A percentile compares a stretch with the other conserved stretches of the same genome.
Evolutionary conservation across 1,140 invertebrate genomes (phyloP).

Genomic region (Ceratina calcarata): DNA sequence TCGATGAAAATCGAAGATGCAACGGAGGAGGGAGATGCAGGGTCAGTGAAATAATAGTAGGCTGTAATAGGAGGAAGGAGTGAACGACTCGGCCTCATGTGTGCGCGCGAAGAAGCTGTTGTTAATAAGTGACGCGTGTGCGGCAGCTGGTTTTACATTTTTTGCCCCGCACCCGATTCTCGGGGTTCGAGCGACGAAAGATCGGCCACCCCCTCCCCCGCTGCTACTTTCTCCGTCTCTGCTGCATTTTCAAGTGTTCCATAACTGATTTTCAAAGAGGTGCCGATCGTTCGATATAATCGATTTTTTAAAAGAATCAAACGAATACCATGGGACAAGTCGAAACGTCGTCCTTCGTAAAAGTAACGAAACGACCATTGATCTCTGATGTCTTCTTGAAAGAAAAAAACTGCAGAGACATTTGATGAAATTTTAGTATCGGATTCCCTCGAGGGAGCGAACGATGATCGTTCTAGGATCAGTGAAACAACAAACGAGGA

Average conservation of each 20-base stretch:
- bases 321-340: too few species aligned
- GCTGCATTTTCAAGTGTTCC: conserved; percentile 18
- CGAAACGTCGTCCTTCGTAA: too few species aligned
- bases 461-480: too few species aligned
- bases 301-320: too few species aligned
- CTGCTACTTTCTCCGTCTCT: conserved; percentile 16
- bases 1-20: conserved; percentile 3
- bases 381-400: too few species aligned
- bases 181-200: conserved; percentile 67
- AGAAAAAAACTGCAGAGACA: too few species aligned
- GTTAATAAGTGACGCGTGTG: conserved; percentile 76
- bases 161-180: conserved; percentile 66
- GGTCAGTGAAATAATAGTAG: conserved; percentile 56
- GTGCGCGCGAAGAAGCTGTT: conserved; percentile 68
- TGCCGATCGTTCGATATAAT: neutral
- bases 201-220: conserved; percentile 43
- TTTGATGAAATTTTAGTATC: too few species aligned
- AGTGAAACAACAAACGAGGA: neutral
- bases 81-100: conserved; percentile 59
- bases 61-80: conserved; percentile 57
- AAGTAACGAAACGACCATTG: too few species aligned
- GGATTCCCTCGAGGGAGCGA: too few species aligned
- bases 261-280: conserved; percentile 8
- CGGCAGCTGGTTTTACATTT: conserved; percentile 74
- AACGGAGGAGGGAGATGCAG: neutral